Evolutionary conservation across 2,797 vertebrate species (phyloP).

Genomic region (Dallia pectoralis): DNA sequence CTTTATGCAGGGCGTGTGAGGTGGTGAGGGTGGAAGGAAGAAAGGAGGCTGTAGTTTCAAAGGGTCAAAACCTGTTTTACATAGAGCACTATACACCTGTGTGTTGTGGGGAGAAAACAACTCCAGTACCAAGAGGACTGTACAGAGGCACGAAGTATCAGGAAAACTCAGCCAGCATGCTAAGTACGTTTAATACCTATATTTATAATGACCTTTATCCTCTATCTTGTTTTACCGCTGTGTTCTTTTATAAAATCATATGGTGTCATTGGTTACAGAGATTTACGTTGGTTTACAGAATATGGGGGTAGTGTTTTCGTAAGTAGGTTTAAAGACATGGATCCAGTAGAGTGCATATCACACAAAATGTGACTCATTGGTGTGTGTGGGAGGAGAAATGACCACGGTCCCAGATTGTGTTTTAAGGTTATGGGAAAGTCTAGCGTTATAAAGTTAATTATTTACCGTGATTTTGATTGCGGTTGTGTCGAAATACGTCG

Average conservation of each 20-base stretch:
- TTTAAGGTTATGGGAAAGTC: background rate
- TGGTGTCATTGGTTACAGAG: background rate
- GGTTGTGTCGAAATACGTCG: background rate
- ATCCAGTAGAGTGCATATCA: background rate
- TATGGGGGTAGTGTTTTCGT: background rate
- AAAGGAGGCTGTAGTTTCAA: background rate
- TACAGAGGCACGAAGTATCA: background rate
- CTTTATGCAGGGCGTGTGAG: slow-evolving; percentile 42
- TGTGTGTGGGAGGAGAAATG: background rate
- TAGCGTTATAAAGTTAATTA: background rate
- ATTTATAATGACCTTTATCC: background rate
- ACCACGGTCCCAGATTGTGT: background rate
- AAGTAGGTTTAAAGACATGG: background rate
- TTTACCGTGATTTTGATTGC: background rate
- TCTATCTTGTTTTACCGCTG: background rate
- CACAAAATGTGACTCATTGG: background rate
- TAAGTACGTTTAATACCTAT: slow-evolving; percentile 54
- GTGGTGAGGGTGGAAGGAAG: slow-evolving; percentile 48
- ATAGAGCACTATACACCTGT: background rate
- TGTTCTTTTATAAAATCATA: background rate
- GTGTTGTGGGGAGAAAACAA: background rate
- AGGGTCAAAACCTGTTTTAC: background rate
- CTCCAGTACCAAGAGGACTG: background rate
- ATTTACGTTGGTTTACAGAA: background rate
- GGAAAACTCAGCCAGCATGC: slow-evolving; percentile 46